Base-by-base conservation (phyloP, 2,113 vertebrate genomes). In the Ranitomeya variabilis region DNA sequence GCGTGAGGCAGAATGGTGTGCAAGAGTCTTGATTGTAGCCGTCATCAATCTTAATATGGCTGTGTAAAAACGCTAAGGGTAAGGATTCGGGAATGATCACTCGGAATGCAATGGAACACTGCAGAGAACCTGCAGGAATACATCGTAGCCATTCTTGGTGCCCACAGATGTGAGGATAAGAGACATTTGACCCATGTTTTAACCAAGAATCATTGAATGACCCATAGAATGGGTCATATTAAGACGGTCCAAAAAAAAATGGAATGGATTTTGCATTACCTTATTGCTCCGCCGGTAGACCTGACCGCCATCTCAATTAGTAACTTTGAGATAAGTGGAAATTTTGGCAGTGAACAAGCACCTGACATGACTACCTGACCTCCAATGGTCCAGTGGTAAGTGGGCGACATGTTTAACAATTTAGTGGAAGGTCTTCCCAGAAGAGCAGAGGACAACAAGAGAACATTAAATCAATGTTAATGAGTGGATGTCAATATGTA, bases 1-100 rank as follows among this genome's bases (percentile, higher is more conserved):
- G 79, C 62, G 57, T 23, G 54, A 37, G 37, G 57, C 55, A 80
- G 55, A 81, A 16, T 6, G 55, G 26, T 8, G 80, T 11, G 80
- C 80, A 10, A 18, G 80, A 57, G 51, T 7, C 57, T 45, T 81
- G 80, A 19, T 26, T 62, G 59, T 11, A 15, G 57, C 23, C 15
- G 13, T 62, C 80, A 26, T 81, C 80, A 62, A 81, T 81, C 80
- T 81, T 81, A 37, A 81, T 81, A 81, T 31, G 55, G 9, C 57
- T 60, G 55, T 19, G 7, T 12, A 26, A 18, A 31, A 80, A 80
- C 11, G 55, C 55, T 5, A 74, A n/a, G 15, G 79, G 19, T 60
- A 60, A 18, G 26, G 55, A 31, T 12, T 4, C 23, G 16, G 23
- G 23, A 57, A 7, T 57, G 54, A 55, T n/a, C 14, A 54, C 54